Conservation (phyloP, 2,888 invertebrate species). For the Gryllus longicercus region DNA sequence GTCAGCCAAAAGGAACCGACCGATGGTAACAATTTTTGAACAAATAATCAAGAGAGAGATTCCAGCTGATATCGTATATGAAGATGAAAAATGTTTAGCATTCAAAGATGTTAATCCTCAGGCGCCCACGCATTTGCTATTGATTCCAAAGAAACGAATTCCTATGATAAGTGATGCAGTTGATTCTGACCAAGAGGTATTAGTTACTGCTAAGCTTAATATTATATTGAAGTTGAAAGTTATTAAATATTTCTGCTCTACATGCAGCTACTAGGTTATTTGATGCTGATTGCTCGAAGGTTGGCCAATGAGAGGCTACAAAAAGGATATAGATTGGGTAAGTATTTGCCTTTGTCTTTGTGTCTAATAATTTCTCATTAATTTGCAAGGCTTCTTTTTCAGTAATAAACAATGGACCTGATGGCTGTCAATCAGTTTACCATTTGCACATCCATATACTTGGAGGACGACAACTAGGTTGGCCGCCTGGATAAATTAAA, state of each 20-base stretch:
- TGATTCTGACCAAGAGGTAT: constrained; percentile 56
- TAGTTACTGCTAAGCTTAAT: constrained; percentile 27
- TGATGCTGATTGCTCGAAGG: constrained; percentile 64
- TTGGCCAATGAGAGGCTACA: constrained; percentile 61
- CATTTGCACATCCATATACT: constrained; percentile 80
- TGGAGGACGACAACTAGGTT: constrained; percentile 73
- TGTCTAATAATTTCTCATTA: too few species aligned
- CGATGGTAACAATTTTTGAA: constrained; percentile 67
- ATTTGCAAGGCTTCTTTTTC: background rate
- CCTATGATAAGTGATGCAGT: constrained; percentile 60
- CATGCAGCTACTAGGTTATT: constrained; percentile 64
- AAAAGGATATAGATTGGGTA: constrained; percentile 63
- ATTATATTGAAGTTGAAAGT: too few species aligned
- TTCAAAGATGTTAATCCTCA: constrained; percentile 78
- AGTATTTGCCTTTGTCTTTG: background rate
- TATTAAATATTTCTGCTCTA: background rate
- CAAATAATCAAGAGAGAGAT: constrained; percentile 74
- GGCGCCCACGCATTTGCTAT: constrained; percentile 79
- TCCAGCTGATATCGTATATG: constrained; percentile 76
- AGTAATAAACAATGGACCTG: constrained; percentile 73
- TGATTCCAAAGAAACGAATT: constrained; percentile 75
- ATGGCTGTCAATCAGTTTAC: constrained; percentile 80
- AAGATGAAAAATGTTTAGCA: constrained; percentile 75
- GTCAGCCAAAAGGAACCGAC: constrained; percentile 46
- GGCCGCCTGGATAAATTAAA: constrained; percentile 64